Percentiles rank a stretch among this genome's conserved stretches.
These are phyloP conservation scores for Lanistes nyassanus DNA, from an alignment of 1,140 invertebrate species.

Conservation along the genomic window DNA sequence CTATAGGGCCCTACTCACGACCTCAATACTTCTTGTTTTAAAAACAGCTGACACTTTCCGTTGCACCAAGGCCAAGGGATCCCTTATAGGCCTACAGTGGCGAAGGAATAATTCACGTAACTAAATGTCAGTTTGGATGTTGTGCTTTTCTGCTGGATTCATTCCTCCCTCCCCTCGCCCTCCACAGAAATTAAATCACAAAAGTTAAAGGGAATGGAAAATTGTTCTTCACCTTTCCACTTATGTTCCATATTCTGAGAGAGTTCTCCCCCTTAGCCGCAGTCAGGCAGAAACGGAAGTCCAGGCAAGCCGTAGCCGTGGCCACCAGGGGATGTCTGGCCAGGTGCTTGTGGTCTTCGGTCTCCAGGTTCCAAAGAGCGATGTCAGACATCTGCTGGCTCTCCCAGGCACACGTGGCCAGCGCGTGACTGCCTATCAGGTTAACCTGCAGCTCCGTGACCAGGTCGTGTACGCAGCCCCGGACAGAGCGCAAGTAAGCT, in stretches of 20 bases:
- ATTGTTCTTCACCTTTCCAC: slow-evolving; percentile 30
- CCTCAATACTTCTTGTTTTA: too few relatives aligned
- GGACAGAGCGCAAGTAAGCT: slow-evolving; percentile 54
- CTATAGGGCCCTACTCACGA: too few relatives aligned
- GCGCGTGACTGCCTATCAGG: slow-evolving; percentile 56
- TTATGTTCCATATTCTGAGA: slow-evolving; percentile 62
- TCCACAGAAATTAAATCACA: too few relatives aligned
- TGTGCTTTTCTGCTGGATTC: too few relatives aligned
- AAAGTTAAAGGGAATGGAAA: too few relatives aligned
- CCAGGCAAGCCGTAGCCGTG: slow-evolving; percentile 51
- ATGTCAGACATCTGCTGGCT: slow-evolving; percentile 57
- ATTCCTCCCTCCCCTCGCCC: too few relatives aligned
- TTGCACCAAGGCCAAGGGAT: too few relatives aligned
- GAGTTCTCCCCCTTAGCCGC: slow-evolving; percentile 52
- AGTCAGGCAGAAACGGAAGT: slow-evolving; percentile 59
- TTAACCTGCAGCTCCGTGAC: slow-evolving; percentile 54
- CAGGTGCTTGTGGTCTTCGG: slow-evolving; percentile 66
- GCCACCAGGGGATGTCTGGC: slow-evolving; percentile 57
- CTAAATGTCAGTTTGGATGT: too few relatives aligned
- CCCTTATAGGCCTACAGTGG: too few relatives aligned
- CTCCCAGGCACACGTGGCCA: slow-evolving; percentile 51
- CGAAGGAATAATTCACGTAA: too few relatives aligned
- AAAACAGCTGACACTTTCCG: too few relatives aligned
- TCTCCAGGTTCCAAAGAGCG: slow-evolving; percentile 65
- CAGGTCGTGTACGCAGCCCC: slow-evolving; percentile 58